These are phyloP conservation scores for Ladona fulva DNA, from an alignment of 1,140 invertebrate species.

Conservation along the genomic window DNA sequence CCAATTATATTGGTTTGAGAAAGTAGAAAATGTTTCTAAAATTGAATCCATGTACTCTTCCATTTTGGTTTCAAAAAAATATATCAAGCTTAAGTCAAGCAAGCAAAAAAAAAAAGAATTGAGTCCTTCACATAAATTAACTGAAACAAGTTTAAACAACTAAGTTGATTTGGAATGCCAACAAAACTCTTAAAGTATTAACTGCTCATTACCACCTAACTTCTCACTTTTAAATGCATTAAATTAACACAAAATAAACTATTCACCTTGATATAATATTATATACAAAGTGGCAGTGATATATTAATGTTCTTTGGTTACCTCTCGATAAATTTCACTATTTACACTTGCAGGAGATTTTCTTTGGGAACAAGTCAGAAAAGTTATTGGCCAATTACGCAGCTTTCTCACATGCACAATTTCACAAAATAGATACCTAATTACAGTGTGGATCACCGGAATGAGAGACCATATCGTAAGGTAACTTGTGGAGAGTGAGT, in stretches of 20 bases:
- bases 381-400: neutral
- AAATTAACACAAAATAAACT: neutral
- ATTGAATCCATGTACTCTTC: too few relatives aligned
- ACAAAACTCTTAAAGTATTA: too few relatives aligned
- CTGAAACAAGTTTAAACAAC: too few relatives aligned
- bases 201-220: too few relatives aligned
- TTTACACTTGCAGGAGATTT: neutral
- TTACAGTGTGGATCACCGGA: constrained; percentile 33
- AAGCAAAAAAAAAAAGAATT: too few relatives aligned
- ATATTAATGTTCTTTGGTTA: neutral
- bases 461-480: constrained; percentile 56
- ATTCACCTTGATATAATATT: neutral
- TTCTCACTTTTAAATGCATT: neutral
- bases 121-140: too few relatives aligned
- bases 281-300: neutral
- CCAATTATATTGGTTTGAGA: too few relatives aligned
- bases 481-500: constrained; percentile 74
- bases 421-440: neutral
- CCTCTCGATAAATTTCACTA: neutral
- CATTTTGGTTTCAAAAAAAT: too few relatives aligned
- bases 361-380: too few relatives aligned
- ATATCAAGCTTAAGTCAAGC: too few relatives aligned
- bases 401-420: neutral
- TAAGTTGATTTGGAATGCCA: too few relatives aligned
- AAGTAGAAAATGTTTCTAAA: too few relatives aligned